Evolutionary conservation across 2,888 invertebrate species (phyloP).

Genomic region (Linnaemya tessellans): DNA sequence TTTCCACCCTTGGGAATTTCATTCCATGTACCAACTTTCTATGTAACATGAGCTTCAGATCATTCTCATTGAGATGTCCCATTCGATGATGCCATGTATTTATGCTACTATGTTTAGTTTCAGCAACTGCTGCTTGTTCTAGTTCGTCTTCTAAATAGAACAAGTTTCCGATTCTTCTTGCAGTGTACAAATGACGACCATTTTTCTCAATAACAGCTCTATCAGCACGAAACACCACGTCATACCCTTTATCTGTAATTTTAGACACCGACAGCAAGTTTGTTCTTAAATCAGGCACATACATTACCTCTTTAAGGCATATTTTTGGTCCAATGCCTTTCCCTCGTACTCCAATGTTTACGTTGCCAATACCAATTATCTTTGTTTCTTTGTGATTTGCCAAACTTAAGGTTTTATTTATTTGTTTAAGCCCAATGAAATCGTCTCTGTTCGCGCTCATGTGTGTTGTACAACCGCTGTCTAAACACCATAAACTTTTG

Average conservation of each 20-base stretch:
- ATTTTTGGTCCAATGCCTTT: constrained; percentile 47
- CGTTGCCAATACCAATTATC: constrained; percentile 60
- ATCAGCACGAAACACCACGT: constrained; percentile 44
- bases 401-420: constrained; percentile 56
- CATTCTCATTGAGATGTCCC: constrained; percentile 63
- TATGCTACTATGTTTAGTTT: constrained; percentile 32
- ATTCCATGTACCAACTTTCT: constrained; percentile 53
- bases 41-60: constrained; percentile 53
- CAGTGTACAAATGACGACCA: too few species aligned
- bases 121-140: constrained; percentile 27
- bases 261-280: constrained; percentile 70
- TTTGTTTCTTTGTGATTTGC: constrained; percentile 63
- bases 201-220: constrained; percentile 19
- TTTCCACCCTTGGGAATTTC: constrained; percentile 35
- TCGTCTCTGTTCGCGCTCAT: constrained; percentile 34
- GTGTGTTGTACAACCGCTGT: constrained; percentile 52
- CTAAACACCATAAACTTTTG: constrained; percentile 42
- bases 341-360: constrained; percentile 25
- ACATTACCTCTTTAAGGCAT: constrained; percentile 63
- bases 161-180: constrained; percentile 60
- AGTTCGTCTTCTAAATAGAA: constrained; percentile 45
- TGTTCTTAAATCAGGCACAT: constrained; percentile 50
- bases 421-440: constrained; percentile 31
- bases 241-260: constrained; percentile 54
- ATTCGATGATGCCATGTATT: constrained; percentile 60